Evolutionary conservation across 2,888 invertebrate species (phyloP).

Genomic region (Gibbula magus): DNA sequence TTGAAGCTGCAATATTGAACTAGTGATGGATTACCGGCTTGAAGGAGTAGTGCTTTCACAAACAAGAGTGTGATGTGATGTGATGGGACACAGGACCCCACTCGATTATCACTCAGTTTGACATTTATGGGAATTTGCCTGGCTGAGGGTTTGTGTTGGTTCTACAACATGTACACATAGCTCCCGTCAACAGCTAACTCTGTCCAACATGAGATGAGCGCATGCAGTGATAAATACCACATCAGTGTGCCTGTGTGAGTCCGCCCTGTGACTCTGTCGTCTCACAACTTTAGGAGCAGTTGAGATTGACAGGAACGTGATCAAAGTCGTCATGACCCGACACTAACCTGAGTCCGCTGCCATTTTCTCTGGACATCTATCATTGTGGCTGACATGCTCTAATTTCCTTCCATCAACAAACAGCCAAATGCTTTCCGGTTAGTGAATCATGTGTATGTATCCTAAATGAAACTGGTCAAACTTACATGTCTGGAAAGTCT

Average conservation of each 20-base stretch:
- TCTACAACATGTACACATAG: background rate
- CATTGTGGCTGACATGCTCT: background rate
- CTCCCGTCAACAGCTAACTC: background rate
- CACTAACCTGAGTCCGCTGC: background rate
- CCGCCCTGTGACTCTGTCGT: background rate
- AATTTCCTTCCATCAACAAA: too few relatives aligned
- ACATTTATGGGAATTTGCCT: constrained; percentile 16
- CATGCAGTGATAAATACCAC: constrained; percentile 3
- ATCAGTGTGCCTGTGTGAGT: background rate
- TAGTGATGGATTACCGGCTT: background rate
- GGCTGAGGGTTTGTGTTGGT: background rate
- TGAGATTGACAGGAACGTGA: background rate
- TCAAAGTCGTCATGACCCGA: background rate
- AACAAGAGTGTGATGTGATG: background rate
- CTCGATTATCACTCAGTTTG: background rate
- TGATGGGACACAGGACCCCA: background rate
- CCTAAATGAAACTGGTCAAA: too few relatives aligned
- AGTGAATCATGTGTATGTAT: too few relatives aligned
- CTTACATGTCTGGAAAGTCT: too few relatives aligned
- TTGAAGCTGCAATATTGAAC: constrained; percentile 15
- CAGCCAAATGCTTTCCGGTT: too few relatives aligned
- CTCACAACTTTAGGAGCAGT: background rate
- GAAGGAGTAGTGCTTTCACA: background rate
- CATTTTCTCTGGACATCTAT: background rate
- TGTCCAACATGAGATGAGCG: background rate